Base-by-base conservation (phyloP, 2,888 invertebrate species). In the Fragum fragum region DNA sequence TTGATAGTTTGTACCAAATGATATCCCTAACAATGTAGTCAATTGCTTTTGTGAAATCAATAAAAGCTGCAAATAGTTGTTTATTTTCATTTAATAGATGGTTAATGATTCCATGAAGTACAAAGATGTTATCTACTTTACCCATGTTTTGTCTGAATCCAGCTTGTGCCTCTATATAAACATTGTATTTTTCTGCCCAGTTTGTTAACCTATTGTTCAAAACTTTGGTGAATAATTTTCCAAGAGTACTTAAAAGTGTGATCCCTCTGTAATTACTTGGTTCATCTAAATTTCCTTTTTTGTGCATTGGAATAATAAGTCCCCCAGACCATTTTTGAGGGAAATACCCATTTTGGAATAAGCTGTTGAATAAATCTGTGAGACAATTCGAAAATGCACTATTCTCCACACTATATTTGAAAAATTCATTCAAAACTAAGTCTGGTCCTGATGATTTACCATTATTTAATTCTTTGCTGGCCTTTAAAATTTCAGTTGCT, bases 41-140 rank as follows among this genome's bases (percentile, higher is more conserved):
- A 72, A 72, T 55, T n/a, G 72, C 72, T 18, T 59, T 72, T 14
- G 36, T 72, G 18, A 72, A 61, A 26, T 73, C 73, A 26, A 73
- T 32, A 47, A 73, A 73, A 9, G 39, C 61, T 39, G 9, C 23
- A 61, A 28, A 73, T 11, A 73, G 18, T 28, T 29, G 39, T 29
- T 73, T 47, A 6, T 47, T 47, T 16, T 47, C 18, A 21, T 63
- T 73, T 18, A 73, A 18, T 2, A 63, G 11, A 42, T 73, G 61
- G 26, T 42, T 61, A 9, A 73, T 61, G 0, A 61, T 5, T 18
- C 61, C 61, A 61, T 61, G 39, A 3, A 73, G n/a, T 7, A 73
- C 39, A 28, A 61, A 73, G 1, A 71, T 55, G 28, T 71, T 71
- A 57, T 73, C 73, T 16, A 61, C 39, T 16, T 61, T 73, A 7